Conservation (phyloP, 2,888 invertebrate species). For the Caenorhabditis sp. region DNA sequence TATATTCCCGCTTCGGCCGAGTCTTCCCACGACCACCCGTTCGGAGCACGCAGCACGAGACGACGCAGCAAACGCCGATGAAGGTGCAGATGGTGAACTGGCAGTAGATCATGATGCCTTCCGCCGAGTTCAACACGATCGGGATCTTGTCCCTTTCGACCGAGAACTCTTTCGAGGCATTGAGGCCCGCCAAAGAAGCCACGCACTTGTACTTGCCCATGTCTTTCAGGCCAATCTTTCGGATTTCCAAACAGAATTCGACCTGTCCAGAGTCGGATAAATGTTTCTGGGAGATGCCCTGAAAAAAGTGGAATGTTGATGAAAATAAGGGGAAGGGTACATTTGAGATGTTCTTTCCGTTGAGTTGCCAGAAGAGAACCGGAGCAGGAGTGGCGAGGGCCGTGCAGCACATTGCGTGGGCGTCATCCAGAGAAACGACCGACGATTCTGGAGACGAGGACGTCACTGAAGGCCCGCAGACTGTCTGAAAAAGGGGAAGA, state of each 20-base stretch:
- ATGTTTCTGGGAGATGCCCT: constrained; percentile 59
- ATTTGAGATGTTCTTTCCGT: constrained; percentile 59
- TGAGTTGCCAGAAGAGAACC: constrained; percentile 57
- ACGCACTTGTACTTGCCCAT: constrained; percentile 60
- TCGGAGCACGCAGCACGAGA: constrained; percentile 53
- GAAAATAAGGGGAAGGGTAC: not conserved
- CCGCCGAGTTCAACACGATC: constrained; percentile 58
- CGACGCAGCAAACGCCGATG: constrained; percentile 55
- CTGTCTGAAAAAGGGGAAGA: constrained; percentile 28
- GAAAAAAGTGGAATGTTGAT: not conserved
- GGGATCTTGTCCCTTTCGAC: constrained; percentile 63
- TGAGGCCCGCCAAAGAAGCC: constrained; percentile 52
- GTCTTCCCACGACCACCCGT: constrained; percentile 44
- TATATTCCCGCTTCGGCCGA: constrained; percentile 33
- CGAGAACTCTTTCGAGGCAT: constrained; percentile 49
- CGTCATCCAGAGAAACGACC: constrained; percentile 51
- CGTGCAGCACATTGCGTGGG: constrained; percentile 56
- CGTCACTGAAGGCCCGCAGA: constrained; percentile 58
- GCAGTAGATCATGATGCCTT: constrained; percentile 60
- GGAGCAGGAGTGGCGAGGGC: constrained; percentile 61
- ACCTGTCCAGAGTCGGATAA: constrained; percentile 58
- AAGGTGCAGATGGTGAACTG: constrained; percentile 63
- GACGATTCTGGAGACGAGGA: constrained; percentile 14
- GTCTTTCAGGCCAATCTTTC: constrained; percentile 38
- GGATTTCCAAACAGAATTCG: constrained; percentile 59